These are phyloP conservation scores for Dicyrtomina minuta DNA, from an alignment of 2,888 invertebrate species.

Conservation along the genomic window DNA sequence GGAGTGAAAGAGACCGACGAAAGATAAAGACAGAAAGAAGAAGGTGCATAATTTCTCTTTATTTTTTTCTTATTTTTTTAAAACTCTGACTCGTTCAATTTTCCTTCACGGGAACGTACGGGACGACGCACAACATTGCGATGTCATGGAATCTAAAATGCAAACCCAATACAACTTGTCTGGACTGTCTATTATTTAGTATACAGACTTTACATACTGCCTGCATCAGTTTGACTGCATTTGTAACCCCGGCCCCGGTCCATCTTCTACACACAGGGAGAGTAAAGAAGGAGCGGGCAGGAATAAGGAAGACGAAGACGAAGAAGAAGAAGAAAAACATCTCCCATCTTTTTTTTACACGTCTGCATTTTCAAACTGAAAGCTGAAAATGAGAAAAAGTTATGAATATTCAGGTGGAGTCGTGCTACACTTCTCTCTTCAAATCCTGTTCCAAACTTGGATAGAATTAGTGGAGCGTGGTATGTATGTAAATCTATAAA, in stretches of 20 bases:
- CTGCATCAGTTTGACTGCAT: no score
- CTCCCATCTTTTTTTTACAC: no score
- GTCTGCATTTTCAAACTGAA: background rate
- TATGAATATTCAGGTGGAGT: constrained; percentile 26
- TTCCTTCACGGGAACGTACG: background rate
- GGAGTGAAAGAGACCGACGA: constrained; percentile 23
- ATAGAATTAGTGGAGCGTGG: constrained; percentile 4
- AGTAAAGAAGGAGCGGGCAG: no score
- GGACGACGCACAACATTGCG: background rate
- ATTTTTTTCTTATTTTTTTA: constrained; percentile 5
- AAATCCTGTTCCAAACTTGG: constrained; percentile 24
- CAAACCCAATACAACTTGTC: background rate
- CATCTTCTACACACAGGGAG: no score
- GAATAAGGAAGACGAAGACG: no score
- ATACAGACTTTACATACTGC: no score
- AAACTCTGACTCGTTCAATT: background rate
- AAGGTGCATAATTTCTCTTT: constrained; percentile 21
- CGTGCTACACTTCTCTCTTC: background rate
- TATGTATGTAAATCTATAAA: no score
- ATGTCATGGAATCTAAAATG: constrained; percentile 1
- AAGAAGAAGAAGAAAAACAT: no score
- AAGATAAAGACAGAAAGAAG: constrained; percentile 7
- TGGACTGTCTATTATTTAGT: background rate
- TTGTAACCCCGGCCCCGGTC: no score
- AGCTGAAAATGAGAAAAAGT: constrained; percentile 17